Conservation (phyloP, 2,113 vertebrate genomes). For the Solea senegalensis region DNA sequence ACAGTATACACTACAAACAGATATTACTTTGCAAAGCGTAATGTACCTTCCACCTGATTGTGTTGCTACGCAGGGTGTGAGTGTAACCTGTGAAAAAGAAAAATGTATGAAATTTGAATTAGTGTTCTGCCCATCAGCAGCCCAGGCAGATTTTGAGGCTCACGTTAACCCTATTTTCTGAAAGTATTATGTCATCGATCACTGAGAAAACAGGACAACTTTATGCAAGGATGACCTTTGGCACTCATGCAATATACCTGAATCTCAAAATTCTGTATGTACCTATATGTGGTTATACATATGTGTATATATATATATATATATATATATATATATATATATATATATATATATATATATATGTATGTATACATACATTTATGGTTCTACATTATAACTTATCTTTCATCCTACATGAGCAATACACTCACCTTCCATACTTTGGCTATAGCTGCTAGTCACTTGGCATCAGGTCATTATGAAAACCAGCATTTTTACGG, state of each 20-base stretch:
- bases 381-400: conserved; percentile 71
- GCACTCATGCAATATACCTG: conserved; percentile 91
- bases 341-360: conserved; percentile 75
- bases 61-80: conserved; percentile 37
- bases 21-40: conserved; percentile 22
- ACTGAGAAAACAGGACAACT: conserved; percentile 40
- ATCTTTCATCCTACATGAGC: conserved; percentile 90
- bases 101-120: conserved; percentile 22
- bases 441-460: conserved; percentile 84
- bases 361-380: conserved; percentile 84
- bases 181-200: conserved; percentile 64
- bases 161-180: conserved; percentile 27
- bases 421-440: conserved; percentile 73
- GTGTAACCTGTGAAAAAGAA: conserved; percentile 28
- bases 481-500: conserved; percentile 94
- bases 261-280: conserved; percentile 87
- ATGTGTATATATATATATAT: conserved; percentile 74
- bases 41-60: conserved; percentile 51
- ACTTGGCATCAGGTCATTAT: conserved; percentile 92
- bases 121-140: conserved; percentile 55
- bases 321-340: conserved; percentile 80
- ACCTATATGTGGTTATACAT: conserved; percentile 87
- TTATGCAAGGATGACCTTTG: conserved; percentile 86
- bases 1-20: conserved; percentile 24
- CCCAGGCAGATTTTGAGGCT: conserved; percentile 34